Evolutionary conservation across 2,797 vertebrate species (phyloP).

Genomic region (Anas bernieri): DNA sequence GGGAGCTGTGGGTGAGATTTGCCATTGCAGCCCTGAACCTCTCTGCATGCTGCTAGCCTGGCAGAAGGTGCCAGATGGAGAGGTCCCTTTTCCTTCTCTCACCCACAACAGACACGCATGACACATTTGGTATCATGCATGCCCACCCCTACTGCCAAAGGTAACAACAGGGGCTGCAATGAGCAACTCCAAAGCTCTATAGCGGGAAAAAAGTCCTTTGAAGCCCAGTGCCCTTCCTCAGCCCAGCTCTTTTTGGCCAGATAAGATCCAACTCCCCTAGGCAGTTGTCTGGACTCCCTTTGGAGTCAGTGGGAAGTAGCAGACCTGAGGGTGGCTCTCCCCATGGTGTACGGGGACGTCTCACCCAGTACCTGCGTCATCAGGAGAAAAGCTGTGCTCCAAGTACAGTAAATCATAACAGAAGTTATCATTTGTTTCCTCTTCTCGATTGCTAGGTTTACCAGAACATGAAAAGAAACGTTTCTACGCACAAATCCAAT

Average conservation of each 20-base stretch:
- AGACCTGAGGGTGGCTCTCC: not conserved
- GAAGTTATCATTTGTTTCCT: not conserved
- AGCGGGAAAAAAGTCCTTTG: not conserved
- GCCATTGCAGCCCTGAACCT: not conserved
- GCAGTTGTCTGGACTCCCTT: not conserved
- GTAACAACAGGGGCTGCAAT: not conserved
- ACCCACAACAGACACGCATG: not conserved
- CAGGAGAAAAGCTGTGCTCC: not conserved
- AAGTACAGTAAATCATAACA: not conserved
- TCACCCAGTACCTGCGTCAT: not conserved
- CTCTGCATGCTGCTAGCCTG: not conserved
- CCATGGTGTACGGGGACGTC: not conserved
- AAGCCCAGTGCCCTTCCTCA: not conserved
- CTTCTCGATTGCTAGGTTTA: constrained; percentile 64
- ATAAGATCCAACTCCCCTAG: not conserved
- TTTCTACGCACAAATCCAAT: not conserved
- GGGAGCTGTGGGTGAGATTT: not conserved
- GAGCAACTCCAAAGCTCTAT: not conserved
- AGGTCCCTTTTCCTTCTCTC: not conserved
- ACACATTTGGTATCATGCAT: not conserved
- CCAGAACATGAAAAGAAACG: constrained; percentile 41
- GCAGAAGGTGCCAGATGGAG: not conserved
- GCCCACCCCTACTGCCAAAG: not conserved
- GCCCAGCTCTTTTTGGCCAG: not conserved
- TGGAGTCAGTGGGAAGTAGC: not conserved